Percentiles rank a stretch among this genome's conserved stretches.
Evolutionary conservation across 2,797 vertebrate genomes (phyloP).

Genomic region (Tragopan temminckii): DNA sequence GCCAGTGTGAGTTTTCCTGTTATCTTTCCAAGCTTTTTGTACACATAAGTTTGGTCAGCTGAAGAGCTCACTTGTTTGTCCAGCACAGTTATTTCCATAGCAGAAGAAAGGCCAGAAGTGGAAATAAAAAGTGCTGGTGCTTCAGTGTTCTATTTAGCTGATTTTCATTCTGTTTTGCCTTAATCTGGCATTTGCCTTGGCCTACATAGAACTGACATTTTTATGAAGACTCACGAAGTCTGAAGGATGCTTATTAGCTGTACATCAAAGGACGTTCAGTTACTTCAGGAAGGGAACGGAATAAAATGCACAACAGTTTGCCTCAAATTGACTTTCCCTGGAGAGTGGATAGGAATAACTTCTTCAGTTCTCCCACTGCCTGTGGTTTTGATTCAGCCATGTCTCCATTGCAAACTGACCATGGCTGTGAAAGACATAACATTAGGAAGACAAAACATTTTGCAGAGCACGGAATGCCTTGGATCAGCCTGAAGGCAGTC

Average conservation of each 20-base stretch:
- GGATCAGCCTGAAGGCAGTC: neutral
- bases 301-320: constrained; percentile 60
- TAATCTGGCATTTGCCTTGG: neutral
- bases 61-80: neutral
- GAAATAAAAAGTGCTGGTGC: neutral
- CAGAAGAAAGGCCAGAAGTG: neutral
- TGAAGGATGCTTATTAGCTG: constrained; percentile 50
- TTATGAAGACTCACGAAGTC: neutral
- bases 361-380: constrained; percentile 19
- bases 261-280: constrained; percentile 45
- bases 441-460: constrained; percentile 18
- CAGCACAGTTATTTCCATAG: neutral
- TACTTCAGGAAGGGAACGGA: constrained; percentile 65
- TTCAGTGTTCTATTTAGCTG: neutral
- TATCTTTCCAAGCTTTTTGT: constrained; percentile 21
- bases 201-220: constrained; percentile 2
- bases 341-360: constrained; percentile 52
- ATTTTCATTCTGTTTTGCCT: constrained; percentile 18
- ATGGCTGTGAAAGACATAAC: neutral
- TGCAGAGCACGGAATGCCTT: neutral
- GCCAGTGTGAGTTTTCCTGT: constrained; percentile 27
- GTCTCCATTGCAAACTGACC: neutral
- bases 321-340: constrained; percentile 49
- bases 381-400: constrained; percentile 35
- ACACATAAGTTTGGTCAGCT: neutral